phyloP scores from a whole-genome alignment of 2,113 vertebrate species.

The Ammodytes marinus region DNA sequence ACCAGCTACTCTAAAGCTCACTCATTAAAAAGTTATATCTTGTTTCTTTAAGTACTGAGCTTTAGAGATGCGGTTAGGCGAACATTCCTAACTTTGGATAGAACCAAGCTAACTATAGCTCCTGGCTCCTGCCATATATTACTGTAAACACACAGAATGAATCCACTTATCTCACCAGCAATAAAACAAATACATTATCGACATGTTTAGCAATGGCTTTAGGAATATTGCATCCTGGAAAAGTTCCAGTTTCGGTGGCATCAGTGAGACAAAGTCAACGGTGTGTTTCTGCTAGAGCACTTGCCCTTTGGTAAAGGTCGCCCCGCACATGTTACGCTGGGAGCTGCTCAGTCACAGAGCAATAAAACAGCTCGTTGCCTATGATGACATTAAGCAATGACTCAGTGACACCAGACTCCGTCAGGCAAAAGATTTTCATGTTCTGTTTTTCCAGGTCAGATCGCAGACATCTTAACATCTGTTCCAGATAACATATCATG shows the following conservation, averaged over 20 bases:
- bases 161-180: neutral
- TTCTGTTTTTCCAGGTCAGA: constrained; percentile 57
- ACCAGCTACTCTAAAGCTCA: neutral
- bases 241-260: neutral
- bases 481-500: constrained; percentile 30
- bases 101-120: neutral
- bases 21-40: neutral
- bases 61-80: neutral
- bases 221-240: neutral
- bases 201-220: constrained; percentile 11
- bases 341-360: constrained; percentile 38
- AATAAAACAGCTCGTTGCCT: constrained; percentile 39
- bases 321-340: constrained; percentile 20
- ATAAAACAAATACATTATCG: neutral
- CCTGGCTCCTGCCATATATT: neutral
- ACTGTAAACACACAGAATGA: neutral
- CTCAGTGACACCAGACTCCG: constrained; percentile 18
- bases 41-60: neutral
- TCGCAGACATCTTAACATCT: constrained; percentile 30
- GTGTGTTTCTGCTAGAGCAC: neutral
- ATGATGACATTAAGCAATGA: constrained; percentile 45
- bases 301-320: constrained; percentile 66
- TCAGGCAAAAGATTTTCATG: constrained; percentile 57
- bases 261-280: neutral
- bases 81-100: neutral